Conservation (phyloP, 1,140 invertebrate genomes). For the Diachasmimorpha longicaudata region DNA sequence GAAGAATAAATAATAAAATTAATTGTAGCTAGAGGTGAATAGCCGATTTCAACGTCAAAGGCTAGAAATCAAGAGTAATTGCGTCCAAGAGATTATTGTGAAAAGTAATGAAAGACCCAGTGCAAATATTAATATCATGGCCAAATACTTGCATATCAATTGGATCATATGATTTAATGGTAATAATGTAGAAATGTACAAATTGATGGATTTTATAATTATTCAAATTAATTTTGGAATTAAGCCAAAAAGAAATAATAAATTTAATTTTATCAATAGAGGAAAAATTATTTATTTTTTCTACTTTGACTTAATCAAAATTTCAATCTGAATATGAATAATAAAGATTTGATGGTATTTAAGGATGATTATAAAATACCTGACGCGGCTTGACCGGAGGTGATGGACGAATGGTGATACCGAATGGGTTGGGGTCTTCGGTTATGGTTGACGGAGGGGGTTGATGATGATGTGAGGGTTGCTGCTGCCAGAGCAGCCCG, state of each 20-base stretch:
- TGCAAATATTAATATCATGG: neutral
- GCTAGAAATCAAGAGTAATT: neutral
- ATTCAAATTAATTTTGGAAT: neutral
- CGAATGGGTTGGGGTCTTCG: conserved; percentile 68
- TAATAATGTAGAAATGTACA: neutral
- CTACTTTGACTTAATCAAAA: neutral
- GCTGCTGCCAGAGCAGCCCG: conserved; percentile 63
- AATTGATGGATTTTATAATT: neutral
- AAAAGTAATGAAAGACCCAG: neutral
- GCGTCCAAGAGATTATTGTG: neutral
- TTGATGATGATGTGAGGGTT: conserved; percentile 62
- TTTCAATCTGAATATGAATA: neutral
- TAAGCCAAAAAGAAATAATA: neutral
- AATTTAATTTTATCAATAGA: neutral
- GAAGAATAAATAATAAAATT: neutral
- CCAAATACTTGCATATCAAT: neutral
- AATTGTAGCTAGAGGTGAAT: neutral
- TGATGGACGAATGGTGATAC: conserved; percentile 64
- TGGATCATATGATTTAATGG: neutral
- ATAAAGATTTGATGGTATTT: neutral
- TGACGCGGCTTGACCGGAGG: conserved; percentile 74
- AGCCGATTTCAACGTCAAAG: neutral
- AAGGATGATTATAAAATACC: conserved; percentile 49
- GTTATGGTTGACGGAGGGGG: conserved; percentile 61
- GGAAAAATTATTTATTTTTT: neutral